Evolutionary conservation across 2,113 vertebrate genomes (phyloP).

Genomic region (Emydocephalus ijimae): DNA sequence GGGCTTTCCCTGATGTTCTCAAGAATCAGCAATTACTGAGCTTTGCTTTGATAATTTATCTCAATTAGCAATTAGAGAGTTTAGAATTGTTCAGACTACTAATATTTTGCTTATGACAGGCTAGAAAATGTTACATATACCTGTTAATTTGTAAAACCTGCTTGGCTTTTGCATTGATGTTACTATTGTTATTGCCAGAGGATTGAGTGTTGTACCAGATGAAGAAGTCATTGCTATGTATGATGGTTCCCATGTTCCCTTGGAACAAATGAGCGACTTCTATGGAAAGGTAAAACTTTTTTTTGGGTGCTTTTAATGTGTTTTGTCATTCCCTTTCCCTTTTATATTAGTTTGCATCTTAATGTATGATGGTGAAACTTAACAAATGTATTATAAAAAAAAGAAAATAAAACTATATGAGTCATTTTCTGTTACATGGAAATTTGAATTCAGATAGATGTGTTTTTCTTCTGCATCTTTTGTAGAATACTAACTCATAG

Average conservation of each 20-base stretch:
- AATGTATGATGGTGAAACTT: neutral
- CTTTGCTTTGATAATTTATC: conserved; percentile 19
- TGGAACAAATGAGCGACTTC: conserved; percentile 98
- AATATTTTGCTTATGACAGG: neutral
- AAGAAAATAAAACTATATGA: neutral
- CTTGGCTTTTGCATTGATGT: conserved; percentile 2
- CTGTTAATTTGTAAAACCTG: neutral
- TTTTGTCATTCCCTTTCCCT: neutral
- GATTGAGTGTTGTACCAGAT: conserved; percentile 88
- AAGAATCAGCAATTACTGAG: neutral
- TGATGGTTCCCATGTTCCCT: conserved; percentile 89
- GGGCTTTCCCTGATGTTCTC: neutral
- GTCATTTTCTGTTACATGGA: neutral
- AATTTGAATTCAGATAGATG: neutral
- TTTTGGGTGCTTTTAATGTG: neutral
- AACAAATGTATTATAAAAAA: neutral
- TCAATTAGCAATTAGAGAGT: conserved; percentile 9
- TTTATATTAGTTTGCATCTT: neutral
- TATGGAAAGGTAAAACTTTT: conserved; percentile 88
- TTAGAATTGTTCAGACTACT: neutral
- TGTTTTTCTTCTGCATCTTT: neutral
- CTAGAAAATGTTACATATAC: neutral
- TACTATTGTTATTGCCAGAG: conserved; percentile 70
- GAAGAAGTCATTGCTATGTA: conserved; percentile 98
- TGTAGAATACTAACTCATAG: neutral